Evolutionary conservation across 2,888 invertebrate genomes (phyloP), one percentile per base, ranked within the genome.

Genomic region (Ormia ochracea): DNA sequence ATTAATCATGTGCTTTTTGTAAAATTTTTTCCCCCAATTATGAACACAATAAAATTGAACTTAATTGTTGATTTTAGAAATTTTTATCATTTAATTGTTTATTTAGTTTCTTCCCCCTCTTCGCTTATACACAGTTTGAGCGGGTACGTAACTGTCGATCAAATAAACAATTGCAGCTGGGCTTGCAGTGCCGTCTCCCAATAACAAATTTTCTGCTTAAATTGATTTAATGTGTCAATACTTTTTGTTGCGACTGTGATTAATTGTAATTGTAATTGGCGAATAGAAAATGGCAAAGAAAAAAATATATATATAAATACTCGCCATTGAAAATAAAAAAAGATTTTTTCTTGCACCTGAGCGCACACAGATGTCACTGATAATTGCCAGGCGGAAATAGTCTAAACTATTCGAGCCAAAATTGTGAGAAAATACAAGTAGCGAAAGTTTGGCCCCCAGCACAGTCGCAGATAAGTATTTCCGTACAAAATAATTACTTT

Each of bases 191-290:
- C 2, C 43, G 21, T 28, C 28, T 12, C 43, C 28, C 43, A 31
- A 45, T 61, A 19, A 31, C 17, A 26, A 66, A 59, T 59, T 74
- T 59, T 28, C 26, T 14, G 28, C 43, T 76, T 12, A 61, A 80
- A 73, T 76, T 76, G 68, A 76, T 76, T 72, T 73, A 72, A 73
- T 76, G 38, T 50, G 76, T 61, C 68, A 76, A 68, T 72, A 72
- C 38, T 74, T 63, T 36, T 61, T 59, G n/a, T n/a, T n/a, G 38
- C 4, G 23, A 63, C 56, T 68, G 66, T 68, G 61, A 48, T 76
- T 50, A 76, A 63, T 56, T 70, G 56, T 31, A 63, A 69, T n/a
- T n/a, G n/a, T 63, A 76, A 76, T 65, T 65, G 36, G 17, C 23
- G 10, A 48, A 33, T 2, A 7, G 21, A 10, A 6, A 33, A 9